These are phyloP conservation scores for Adelphocoris suturalis DNA, from an alignment of 2,888 invertebrate species.

Conservation along the genomic window DNA sequence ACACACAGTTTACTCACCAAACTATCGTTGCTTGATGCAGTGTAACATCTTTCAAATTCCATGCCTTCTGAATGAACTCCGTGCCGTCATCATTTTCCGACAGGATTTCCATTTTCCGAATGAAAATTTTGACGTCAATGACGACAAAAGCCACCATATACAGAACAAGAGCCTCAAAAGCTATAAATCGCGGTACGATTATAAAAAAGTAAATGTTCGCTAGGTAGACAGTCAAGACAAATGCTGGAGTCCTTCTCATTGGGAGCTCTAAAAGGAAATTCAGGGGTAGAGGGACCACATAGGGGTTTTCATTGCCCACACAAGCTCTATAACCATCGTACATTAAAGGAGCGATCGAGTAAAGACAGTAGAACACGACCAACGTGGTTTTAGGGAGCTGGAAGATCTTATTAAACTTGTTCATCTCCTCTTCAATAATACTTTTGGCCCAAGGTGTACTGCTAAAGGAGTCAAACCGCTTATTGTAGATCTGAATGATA, in stretches of 20 bases:
- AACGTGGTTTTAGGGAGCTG: conserved; percentile 28
- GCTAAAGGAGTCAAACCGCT: not conserved
- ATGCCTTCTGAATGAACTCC: conserved; percentile 25
- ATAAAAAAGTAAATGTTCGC: conserved; percentile 46
- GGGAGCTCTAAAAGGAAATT: conserved; percentile 36
- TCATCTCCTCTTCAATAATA: conserved; percentile 31
- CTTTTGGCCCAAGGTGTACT: conserved; percentile 34
- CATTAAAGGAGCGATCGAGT: conserved; percentile 23
- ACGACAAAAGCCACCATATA: conserved; percentile 51
- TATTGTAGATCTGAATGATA: conserved; percentile 31
- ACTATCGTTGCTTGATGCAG: conserved; percentile 48
- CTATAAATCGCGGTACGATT: conserved; percentile 49
- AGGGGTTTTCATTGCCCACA: not conserved
- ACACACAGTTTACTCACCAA: not conserved
- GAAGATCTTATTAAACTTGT: conserved; percentile 48
- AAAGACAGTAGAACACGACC: conserved; percentile 22
- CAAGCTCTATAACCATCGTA: not conserved
- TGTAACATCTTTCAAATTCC: conserved; percentile 46
- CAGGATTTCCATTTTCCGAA: conserved; percentile 12
- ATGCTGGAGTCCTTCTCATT: not conserved
- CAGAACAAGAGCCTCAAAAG: conserved; percentile 35
- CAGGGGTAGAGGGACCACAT: conserved; percentile 50
- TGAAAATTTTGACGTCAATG: conserved; percentile 48
- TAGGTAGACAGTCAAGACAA: not conserved
- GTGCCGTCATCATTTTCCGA: conserved; percentile 37